Conservation (phyloP, 2,797 vertebrate genomes). For the Macropodus opercularis region DNA sequence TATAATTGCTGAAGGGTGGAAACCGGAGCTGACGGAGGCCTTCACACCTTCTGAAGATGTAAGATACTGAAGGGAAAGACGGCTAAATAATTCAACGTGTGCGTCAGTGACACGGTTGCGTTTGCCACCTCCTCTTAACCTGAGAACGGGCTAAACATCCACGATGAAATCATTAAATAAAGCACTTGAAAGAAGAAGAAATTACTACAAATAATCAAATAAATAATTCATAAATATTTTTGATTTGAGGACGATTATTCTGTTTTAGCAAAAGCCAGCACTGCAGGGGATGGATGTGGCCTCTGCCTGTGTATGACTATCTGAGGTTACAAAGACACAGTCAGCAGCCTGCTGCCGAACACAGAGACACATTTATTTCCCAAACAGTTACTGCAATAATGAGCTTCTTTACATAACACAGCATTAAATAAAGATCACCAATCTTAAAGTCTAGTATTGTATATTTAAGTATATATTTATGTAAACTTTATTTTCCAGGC, state of each 20-base stretch:
- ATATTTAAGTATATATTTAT: background rate
- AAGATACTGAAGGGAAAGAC: conserved; percentile 43
- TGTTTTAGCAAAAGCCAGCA: no score
- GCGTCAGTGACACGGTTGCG: conserved; percentile 19
- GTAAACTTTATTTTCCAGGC: background rate
- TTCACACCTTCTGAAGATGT: conserved; percentile 42
- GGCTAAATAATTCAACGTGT: conserved; percentile 77
- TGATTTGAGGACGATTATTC: no score
- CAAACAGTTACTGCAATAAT: background rate
- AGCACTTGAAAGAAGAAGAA: background rate
- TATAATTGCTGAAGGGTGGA: conserved; percentile 72
- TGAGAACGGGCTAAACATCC: background rate
- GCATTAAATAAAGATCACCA: background rate
- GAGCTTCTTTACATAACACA: background rate
- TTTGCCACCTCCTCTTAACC: background rate
- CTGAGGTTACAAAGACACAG: background rate
- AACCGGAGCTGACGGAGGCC: conserved; percentile 63
- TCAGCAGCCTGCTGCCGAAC: background rate
- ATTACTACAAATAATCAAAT: no score
- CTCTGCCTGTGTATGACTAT: no score
- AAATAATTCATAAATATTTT: no score
- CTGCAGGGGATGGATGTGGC: no score
- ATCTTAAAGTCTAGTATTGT: background rate
- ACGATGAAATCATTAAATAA: background rate
- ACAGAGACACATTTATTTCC: background rate